Evolutionary conservation across 1,140 invertebrate species (phyloP).

Genomic region (Halictus rubicundus): DNA sequence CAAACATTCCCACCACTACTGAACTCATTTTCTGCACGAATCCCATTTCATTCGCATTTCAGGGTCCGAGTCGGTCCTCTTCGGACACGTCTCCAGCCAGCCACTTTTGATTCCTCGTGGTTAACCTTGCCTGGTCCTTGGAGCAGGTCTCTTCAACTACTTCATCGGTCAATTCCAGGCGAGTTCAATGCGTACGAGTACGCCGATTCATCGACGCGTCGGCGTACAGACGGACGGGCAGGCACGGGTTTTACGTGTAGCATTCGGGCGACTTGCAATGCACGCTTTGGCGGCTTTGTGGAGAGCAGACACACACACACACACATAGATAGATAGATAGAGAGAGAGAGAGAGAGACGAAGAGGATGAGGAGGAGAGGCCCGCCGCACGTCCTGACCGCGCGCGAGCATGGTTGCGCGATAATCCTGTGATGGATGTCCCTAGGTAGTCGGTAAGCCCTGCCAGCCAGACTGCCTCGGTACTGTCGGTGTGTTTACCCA

Average conservation of each 20-base stretch:
- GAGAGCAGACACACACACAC: too few relatives aligned
- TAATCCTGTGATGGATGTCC: slow-evolving; percentile 78
- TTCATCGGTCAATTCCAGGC: slow-evolving; percentile 36
- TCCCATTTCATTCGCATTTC: background rate
- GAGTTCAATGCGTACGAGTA: slow-evolving; percentile 23
- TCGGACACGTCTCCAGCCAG: too few relatives aligned
- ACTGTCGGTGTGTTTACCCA: slow-evolving; percentile 73
- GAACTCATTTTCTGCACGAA: background rate
- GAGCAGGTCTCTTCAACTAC: slow-evolving; percentile 16
- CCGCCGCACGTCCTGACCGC: slow-evolving; percentile 32
- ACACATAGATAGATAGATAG: background rate
- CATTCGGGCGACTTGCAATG: slow-evolving; percentile 16
- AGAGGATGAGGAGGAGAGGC: background rate
- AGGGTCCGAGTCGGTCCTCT: too few relatives aligned
- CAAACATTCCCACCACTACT: too few relatives aligned
- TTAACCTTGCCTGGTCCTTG: background rate
- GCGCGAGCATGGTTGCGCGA: slow-evolving; percentile 61
- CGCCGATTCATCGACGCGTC: slow-evolving; percentile 24
- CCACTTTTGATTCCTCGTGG: background rate
- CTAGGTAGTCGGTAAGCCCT: slow-evolving; percentile 65
- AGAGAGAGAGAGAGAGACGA: background rate
- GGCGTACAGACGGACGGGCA: slow-evolving; percentile 11
- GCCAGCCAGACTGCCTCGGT: slow-evolving; percentile 53
- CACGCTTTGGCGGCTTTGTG: slow-evolving; percentile 41
- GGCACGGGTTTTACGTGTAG: slow-evolving; percentile 38